Percentiles rank a stretch among this genome's conserved stretches.
Evolutionary conservation across 2,888 invertebrate species (phyloP).

Genomic region (Plemyria rubiginata): DNA sequence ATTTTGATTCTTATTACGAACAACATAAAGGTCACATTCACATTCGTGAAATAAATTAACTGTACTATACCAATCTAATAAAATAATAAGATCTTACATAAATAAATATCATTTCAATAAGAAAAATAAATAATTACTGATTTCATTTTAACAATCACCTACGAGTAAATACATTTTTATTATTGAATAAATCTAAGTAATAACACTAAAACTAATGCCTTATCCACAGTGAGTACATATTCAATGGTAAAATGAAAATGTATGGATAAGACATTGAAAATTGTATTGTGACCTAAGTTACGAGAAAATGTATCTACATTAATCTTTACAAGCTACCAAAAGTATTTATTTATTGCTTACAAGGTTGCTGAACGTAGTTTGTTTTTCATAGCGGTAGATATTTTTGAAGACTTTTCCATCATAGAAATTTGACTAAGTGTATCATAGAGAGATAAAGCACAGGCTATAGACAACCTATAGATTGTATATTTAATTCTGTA

Average conservation of each 20-base stretch:
- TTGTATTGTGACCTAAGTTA: constrained; percentile 32
- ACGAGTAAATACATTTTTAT: constrained; percentile 16
- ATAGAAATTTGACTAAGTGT: not conserved
- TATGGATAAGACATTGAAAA: constrained; percentile 27
- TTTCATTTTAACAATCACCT: constrained; percentile 18
- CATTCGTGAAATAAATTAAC: not conserved
- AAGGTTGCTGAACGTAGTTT: not conserved
- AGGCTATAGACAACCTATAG: not conserved
- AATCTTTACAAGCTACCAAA: constrained; percentile 24
- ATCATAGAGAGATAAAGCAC: not conserved
- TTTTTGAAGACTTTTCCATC: not conserved
- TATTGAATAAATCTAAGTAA: constrained; percentile 12
- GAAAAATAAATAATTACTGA: constrained; percentile 29
- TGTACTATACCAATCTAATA: constrained; percentile 3
- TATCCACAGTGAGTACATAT: constrained; percentile 15
- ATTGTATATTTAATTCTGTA: not conserved
- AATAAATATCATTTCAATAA: constrained; percentile 20
- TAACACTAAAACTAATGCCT: constrained; percentile 7
- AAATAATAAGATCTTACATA: constrained; percentile 4
- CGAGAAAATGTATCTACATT: constrained; percentile 25
- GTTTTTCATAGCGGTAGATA: not conserved
- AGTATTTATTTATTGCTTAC: constrained; percentile 18
- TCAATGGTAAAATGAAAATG: constrained; percentile 5
- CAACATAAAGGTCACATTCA: not conserved
- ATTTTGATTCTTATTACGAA: not conserved